Evolutionary conservation across 2,888 invertebrate species (phyloP).

Genomic region (Melikaiella ostensackeni): DNA sequence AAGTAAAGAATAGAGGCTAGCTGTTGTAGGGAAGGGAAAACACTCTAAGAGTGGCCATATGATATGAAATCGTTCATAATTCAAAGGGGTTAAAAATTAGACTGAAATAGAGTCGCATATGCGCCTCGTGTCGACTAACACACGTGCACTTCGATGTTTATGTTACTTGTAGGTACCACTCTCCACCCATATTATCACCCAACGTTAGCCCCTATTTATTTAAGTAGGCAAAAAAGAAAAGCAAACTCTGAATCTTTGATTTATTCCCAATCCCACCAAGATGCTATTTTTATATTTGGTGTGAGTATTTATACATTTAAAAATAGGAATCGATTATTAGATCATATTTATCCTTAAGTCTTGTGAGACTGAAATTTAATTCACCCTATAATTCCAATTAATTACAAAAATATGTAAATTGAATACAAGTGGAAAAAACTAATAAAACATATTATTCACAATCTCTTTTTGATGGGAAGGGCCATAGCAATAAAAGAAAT

Average conservation of each 20-base stretch:
- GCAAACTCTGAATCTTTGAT: neutral
- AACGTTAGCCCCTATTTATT: slow-evolving; percentile 5
- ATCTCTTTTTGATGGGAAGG: neutral
- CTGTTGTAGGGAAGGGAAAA: neutral
- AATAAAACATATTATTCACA: neutral
- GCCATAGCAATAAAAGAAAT: slow-evolving; percentile 9
- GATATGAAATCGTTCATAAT: slow-evolving; percentile 22
- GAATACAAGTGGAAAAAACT: neutral
- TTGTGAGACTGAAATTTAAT: neutral
- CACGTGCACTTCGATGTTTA: neutral
- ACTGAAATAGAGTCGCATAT: neutral
- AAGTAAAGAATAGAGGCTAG: neutral
- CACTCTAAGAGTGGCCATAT: slow-evolving; percentile 1
- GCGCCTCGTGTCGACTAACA: neutral
- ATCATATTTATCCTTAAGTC: too few species aligned
- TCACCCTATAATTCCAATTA: neutral
- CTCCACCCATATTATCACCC: neutral
- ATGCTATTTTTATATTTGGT: slow-evolving; percentile 3
- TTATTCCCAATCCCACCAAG: neutral
- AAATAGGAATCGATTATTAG: neutral
- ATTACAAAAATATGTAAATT: neutral
- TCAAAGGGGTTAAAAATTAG: slow-evolving; percentile 25
- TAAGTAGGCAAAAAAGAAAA: neutral
- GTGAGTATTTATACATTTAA: neutral
- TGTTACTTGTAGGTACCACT: slow-evolving; percentile 2